phyloP scores from a whole-genome alignment of 2,113 vertebrate genomes.

The Argyrosomus japonicus region DNA sequence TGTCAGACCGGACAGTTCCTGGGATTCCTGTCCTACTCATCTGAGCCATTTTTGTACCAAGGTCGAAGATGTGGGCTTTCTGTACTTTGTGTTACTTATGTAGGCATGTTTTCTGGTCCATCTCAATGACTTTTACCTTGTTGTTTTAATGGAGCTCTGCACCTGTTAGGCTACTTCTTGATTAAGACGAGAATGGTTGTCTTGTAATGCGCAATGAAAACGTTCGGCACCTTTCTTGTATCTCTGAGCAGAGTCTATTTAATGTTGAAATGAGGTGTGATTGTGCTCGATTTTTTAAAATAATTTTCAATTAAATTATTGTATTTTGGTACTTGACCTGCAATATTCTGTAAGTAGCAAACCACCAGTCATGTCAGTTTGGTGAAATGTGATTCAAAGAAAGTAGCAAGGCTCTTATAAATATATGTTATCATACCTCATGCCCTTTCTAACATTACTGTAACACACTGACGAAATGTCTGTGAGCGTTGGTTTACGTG shows the following conservation, averaged over 20 bases:
- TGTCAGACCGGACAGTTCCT: constrained; percentile 75
- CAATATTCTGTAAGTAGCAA: constrained; percentile 43
- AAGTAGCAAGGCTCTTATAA: constrained; percentile 29
- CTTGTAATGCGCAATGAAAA: constrained; percentile 28
- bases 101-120: constrained; percentile 19
- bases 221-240: neutral
- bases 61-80: constrained; percentile 59
- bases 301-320: neutral
- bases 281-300: neutral
- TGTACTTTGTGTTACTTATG: constrained; percentile 6
- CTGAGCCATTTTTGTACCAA: constrained; percentile 82
- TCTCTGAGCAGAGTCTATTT: constrained; percentile 2
- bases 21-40: constrained; percentile 84
- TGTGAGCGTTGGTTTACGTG: constrained; percentile 49
- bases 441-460: constrained; percentile 41
- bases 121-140: constrained; percentile 6
- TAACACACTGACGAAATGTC: constrained; percentile 51
- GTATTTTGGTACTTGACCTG: constrained; percentile 27
- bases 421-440: constrained; percentile 52
- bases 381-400: constrained; percentile 25
- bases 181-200: neutral
- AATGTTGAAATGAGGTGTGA: constrained; percentile 3
- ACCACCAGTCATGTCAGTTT: constrained; percentile 18
- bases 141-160: constrained; percentile 16
- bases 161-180: constrained; percentile 12